Conservation (phyloP, 2,888 invertebrate species). For the Tipula confusa region DNA sequence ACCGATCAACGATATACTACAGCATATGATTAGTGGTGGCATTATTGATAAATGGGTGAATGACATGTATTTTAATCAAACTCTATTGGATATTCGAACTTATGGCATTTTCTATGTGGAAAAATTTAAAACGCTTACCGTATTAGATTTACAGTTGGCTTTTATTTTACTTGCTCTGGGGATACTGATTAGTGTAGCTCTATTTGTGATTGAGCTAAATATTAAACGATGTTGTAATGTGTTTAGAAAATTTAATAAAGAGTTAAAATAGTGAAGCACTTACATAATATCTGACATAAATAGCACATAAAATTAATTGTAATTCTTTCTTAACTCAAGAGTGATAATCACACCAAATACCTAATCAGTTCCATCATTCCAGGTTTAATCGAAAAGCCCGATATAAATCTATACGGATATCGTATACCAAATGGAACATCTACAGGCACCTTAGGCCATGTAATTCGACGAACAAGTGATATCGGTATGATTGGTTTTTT, state of each 20-base stretch:
- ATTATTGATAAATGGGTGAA: slow-evolving; percentile 46
- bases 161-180: slow-evolving; percentile 43
- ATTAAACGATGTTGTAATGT: neutral
- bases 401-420: slow-evolving; percentile 43
- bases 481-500: slow-evolving; percentile 48
- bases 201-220: neutral
- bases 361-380: slow-evolving; percentile 35
- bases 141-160: slow-evolving; percentile 46
- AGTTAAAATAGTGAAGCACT: neutral
- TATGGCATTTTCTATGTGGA: slow-evolving; percentile 38
- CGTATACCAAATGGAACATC: slow-evolving; percentile 45
- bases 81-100: slow-evolving; percentile 39
- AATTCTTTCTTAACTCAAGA: neutral
- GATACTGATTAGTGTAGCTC: neutral
- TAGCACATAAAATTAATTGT: too few relatives aligned
- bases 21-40: slow-evolving; percentile 44
- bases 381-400: slow-evolving; percentile 41
- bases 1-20: slow-evolving; percentile 42
- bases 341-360: neutral
- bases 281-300: neutral
- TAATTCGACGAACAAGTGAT: slow-evolving; percentile 45
- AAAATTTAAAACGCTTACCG: slow-evolving; percentile 44
- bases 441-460: slow-evolving; percentile 46
- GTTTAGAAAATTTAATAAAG: neutral
- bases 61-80: slow-evolving; percentile 42